Evolutionary conservation across 2,888 invertebrate species (phyloP), one percentile per base, ranked within the genome.

Genomic region (Archaeoteleia sp.): DNA sequence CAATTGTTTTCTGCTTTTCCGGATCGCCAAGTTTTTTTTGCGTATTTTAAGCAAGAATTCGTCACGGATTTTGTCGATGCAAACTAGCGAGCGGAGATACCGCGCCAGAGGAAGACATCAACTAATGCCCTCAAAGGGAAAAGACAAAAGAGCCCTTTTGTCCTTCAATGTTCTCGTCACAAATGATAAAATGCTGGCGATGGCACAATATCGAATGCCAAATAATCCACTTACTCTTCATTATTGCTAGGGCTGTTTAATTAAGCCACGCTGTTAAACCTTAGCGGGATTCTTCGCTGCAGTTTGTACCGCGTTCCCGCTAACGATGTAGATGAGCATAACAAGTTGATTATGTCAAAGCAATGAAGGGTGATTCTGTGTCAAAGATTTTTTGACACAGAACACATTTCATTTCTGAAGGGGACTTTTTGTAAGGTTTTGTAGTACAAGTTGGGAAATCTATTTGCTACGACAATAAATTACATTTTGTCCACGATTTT

Each of bases 31-130:
- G 62, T 58, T 73, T 71, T 68, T 62, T 68, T 53, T 60, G 48
- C 61, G 66, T 73, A 76, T 78, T 76, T n/a, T n/a, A n/a, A 77
- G 73, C 70, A 39, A 57, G 32, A 67, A 74, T 71, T 63, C 72
- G 62, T 63, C 53, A 45, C 51, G 35, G 43, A 25, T 55, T 60
- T 37, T 13, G 7, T n/a, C n/a, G n/a, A n/a, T n/a, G n/a, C n/a
- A n/a, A n/a, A n/a, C n/a, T 23, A 23, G 20, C 32, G 27, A 35
- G 15, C 23, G 46, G 42, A 48, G 48, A 51, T 45, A 57, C 53
- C 32, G 49, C 39, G 35, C 12, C 32, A 67, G 40, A 48, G 57
- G 42, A 55, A 40, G 43, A 55, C 32, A 23, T 14, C 39, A 40
- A 25, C 55, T 67, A 57, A 61, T 61, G 46, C 15, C 39, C 48